These are phyloP conservation scores for Marmota monax DNA, from an alignment of 2,113 vertebrate species.

Conservation along the genomic window DNA sequence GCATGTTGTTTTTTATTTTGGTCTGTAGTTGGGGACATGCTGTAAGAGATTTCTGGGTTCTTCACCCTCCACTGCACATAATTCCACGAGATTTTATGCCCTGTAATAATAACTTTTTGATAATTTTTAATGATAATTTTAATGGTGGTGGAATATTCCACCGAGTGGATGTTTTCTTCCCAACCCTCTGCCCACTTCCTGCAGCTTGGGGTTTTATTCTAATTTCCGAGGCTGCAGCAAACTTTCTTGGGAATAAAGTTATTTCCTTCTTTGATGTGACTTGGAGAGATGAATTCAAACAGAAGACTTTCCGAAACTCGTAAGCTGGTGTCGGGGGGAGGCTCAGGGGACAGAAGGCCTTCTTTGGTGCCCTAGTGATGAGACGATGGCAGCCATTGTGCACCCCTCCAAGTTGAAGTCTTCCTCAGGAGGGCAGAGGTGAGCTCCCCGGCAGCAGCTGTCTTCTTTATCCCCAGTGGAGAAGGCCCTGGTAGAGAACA, in stretches of 20 bases:
- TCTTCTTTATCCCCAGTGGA: not conserved
- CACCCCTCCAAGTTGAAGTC: not conserved
- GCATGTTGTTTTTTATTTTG: conserved; percentile 42
- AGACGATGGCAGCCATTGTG: not conserved
- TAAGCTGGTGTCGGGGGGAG: not conserved
- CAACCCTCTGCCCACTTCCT: not conserved
- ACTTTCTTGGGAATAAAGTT: not conserved
- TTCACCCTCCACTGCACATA: not conserved
- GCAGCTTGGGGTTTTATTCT: not conserved
- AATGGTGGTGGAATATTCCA: not conserved
- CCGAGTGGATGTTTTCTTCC: not conserved
- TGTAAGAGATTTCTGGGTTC: conserved; percentile 25
- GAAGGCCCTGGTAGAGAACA: not conserved
- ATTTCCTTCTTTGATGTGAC: conserved; percentile 1
- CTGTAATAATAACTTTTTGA: not conserved
- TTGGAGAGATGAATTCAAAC: conserved; percentile 15
- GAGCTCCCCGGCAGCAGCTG: not conserved
- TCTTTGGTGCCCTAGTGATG: not conserved
- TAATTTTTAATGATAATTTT: not conserved
- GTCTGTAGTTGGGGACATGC: not conserved
- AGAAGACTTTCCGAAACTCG: not conserved
- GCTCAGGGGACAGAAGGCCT: not conserved
- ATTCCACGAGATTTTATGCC: not conserved
- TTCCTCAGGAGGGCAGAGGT: not conserved
- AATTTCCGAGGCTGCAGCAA: not conserved